These are phyloP conservation scores for Sinonovacula constricta DNA, from an alignment of 1,140 invertebrate species.

Conservation along the genomic window DNA sequence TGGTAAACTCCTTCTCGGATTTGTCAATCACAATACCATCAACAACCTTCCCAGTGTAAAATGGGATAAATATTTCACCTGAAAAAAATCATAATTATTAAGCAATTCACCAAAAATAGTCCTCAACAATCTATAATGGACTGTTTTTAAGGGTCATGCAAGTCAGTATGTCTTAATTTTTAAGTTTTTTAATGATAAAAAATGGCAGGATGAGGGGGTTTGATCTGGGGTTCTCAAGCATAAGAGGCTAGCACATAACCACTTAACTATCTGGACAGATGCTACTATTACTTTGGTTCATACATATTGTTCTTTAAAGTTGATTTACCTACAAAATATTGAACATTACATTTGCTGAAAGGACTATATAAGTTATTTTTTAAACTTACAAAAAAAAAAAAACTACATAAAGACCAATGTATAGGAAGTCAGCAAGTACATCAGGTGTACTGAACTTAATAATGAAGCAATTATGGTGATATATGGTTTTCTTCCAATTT, in stretches of 20 bases:
- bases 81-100: conserved; percentile 35
- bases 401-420: too few relatives aligned
- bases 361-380: too few relatives aligned
- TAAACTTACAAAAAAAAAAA: too few relatives aligned
- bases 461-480: too few relatives aligned
- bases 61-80: conserved; percentile 65
- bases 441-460: too few relatives aligned
- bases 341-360: too few relatives aligned
- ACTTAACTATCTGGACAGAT: too few relatives aligned
- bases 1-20: conserved; percentile 54
- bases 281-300: too few relatives aligned
- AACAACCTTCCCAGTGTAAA: conserved; percentile 59
- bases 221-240: background rate
- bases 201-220: background rate
- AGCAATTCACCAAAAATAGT: background rate
- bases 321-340: too few relatives aligned
- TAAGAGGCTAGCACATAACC: background rate
- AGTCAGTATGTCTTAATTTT: background rate
- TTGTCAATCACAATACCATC: conserved; percentile 65
- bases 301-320: too few relatives aligned
- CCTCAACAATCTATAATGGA: background rate
- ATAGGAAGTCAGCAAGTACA: too few relatives aligned
- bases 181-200: background rate
- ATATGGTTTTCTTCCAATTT: too few relatives aligned
- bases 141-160: background rate